Base-by-base conservation (phyloP, 2,888 invertebrate genomes). In the Sepioteuthis lessoniana region DNA sequence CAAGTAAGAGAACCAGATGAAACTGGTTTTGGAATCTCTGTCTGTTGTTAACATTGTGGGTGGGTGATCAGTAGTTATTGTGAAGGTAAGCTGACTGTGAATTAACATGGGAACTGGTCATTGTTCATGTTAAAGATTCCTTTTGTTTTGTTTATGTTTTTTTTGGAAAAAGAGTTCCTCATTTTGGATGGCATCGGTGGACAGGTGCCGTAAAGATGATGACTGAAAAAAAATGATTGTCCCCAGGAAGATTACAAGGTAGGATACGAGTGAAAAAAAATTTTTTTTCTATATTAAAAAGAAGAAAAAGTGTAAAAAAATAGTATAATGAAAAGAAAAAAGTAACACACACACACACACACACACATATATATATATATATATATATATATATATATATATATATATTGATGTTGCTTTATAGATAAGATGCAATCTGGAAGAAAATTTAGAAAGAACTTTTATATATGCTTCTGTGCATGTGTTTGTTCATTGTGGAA, bases 101-200 rank as follows among this genome's bases (percentile, higher is more conserved):
- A 76, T 76, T 76, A 76, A 76, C 76, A 76, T 35, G 76, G n/a
- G n/a, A 76, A 76, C 76, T n/a, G 76, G 76, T 35, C 76, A 76
- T 76, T 76, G 76, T 76, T 76, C 35, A 76, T 76, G 8, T 31
- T 76, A n/a, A 76, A 76, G 76, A 76, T n/a, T 25, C 31, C 31
- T 31, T 55, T 55, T 28, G 21, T 55, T 28, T 55, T 55, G 28
- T 55, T 60, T 25, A 31, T 60, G 1, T 47, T 55, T n/a, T 76
- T 76, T 76, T 76, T 35, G n/a, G 35, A 16, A n/a, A 35, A 76
- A 76, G n/a, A 76, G 76, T 76, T 76, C 76, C 35, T 76, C 35
- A n/a, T 76, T 76, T 76, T 76, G 76, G n/a, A 16, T 76, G 76
- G n/a, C 35, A 76, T 76, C n/a, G 13, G 76, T n/a, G 76, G 76